Percentiles rank a stretch among this genome's conserved stretches.
Conservation (phyloP, 2,888 invertebrate species). For the Candidula unifasciata region DNA sequence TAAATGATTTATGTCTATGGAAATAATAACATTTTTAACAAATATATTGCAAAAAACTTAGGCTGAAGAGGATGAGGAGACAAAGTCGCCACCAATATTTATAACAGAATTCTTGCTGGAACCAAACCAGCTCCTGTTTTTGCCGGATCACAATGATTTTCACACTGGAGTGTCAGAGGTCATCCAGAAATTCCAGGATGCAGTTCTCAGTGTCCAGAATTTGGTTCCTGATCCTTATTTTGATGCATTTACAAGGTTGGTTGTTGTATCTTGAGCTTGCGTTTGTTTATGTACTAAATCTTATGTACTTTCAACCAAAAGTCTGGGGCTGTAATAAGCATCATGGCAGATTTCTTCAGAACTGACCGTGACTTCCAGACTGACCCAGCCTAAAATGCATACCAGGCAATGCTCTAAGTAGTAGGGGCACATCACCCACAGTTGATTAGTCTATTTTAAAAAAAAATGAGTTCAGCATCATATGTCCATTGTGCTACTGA, state of each 20-base stretch:
- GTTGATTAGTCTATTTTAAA: too few species aligned
- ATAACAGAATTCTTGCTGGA: slow-evolving; percentile 77
- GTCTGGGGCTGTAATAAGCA: too few species aligned
- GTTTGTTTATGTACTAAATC: not conserved
- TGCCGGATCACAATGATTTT: slow-evolving; percentile 83
- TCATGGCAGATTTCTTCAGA: too few species aligned
- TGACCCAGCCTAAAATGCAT: too few species aligned
- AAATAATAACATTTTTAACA: not conserved
- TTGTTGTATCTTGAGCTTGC: not conserved
- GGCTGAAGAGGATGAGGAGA: slow-evolving; percentile 72
- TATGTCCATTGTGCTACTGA: too few species aligned
- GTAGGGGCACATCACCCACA: too few species aligned
- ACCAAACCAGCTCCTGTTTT: slow-evolving; percentile 74
- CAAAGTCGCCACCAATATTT: slow-evolving; percentile 74
- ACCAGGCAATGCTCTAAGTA: too few species aligned
- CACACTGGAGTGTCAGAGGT: slow-evolving; percentile 82
- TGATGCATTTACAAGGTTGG: slow-evolving; percentile 85
- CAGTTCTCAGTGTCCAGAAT: slow-evolving; percentile 84
- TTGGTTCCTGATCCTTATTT: slow-evolving; percentile 85
- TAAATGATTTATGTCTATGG: too few species aligned
- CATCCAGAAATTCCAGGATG: slow-evolving; percentile 80
- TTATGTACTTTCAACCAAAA: too few species aligned
- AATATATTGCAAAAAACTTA: not conserved
- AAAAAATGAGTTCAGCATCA: too few species aligned
- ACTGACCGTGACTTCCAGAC: too few species aligned